These are phyloP conservation scores for Clarias pachynema DNA, from an alignment of 2,797 vertebrate genomes.

Conservation along the genomic window DNA sequence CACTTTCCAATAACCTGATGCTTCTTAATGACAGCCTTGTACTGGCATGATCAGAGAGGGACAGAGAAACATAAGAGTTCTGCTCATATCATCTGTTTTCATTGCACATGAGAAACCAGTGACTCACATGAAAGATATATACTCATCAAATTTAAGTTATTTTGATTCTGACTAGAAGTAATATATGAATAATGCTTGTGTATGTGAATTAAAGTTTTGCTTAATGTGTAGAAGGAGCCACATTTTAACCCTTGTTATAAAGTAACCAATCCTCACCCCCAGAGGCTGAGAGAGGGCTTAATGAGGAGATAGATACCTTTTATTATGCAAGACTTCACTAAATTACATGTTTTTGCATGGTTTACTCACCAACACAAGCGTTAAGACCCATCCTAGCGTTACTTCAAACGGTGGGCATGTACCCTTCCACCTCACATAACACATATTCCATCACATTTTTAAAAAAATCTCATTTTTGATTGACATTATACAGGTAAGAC, in stretches of 20 bases:
- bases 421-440: slow-evolving; percentile 59
- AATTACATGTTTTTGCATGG: not conserved
- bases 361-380: not conserved
- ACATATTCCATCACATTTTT: slow-evolving; percentile 65
- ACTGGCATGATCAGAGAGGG: slow-evolving; percentile 64
- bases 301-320: not conserved
- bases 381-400: not conserved
- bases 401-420: slow-evolving; percentile 52
- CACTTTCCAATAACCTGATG: slow-evolving; percentile 72
- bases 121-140: not conserved
- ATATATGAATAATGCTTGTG: not conserved
- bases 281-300: not conserved
- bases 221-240: not conserved
- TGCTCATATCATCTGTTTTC: slow-evolving; percentile 41
- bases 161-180: not conserved
- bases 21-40: slow-evolving; percentile 75
- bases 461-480: slow-evolving; percentile 52
- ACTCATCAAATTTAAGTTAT: not conserved
- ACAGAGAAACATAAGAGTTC: slow-evolving; percentile 19
- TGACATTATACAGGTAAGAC: slow-evolving; percentile 67
- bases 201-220: not conserved
- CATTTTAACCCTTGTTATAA: not conserved
- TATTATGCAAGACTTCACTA: not conserved
- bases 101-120: not conserved
- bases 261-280: not conserved